Evolutionary conservation across 2,797 vertebrate genomes (phyloP), one percentile per base, ranked within the genome.

Genomic region (Argyrosomus regius): DNA sequence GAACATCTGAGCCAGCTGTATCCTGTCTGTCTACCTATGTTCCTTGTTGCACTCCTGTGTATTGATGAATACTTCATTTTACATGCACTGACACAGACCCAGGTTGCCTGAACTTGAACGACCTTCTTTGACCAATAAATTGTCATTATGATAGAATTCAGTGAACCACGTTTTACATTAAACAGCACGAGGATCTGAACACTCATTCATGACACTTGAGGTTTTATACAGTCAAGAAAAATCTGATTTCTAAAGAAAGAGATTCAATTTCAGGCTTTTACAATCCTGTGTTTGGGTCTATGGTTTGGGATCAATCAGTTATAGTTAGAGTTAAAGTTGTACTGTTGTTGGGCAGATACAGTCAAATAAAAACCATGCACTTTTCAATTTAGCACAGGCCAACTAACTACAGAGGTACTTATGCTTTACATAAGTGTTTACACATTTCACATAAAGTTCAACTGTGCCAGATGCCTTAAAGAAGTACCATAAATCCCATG

Each of bases 401-500:
- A 69, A 43, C 75, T 70, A 49, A 65, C 74, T 76, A 39, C 65
- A 76, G 64, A 72, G 76, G 77, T 67, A 62, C 78, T 76, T 85
- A 20, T 45, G 75, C 72, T 81, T 86, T 85, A 84, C 78, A 63
- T 86, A 88, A 78, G 78, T 86, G 80, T 93, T 92, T 87, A 89
- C 81, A 88, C 80, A 78, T 87, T 85, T 84, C 89, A 87, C 70
- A 86, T 89, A 50, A 89, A 83, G 67, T 65, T 82, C 80, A 49
- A 35, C 68, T 26, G 64, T 87, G 87, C 88, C 90, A 87, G 83
- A 85, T 81, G 82, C 57, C 78, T 80, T 84, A 69, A 85, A 88
- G 86, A 77, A 78, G 70, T 14, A 66, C 77, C 68, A 81, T 91
- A 91, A 92, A 93, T 90, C 79, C 70, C 31, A 53, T 76, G 76